Evolutionary conservation across 1,140 invertebrate genomes (phyloP).

Genomic region (Oreohelix idahoensis): DNA sequence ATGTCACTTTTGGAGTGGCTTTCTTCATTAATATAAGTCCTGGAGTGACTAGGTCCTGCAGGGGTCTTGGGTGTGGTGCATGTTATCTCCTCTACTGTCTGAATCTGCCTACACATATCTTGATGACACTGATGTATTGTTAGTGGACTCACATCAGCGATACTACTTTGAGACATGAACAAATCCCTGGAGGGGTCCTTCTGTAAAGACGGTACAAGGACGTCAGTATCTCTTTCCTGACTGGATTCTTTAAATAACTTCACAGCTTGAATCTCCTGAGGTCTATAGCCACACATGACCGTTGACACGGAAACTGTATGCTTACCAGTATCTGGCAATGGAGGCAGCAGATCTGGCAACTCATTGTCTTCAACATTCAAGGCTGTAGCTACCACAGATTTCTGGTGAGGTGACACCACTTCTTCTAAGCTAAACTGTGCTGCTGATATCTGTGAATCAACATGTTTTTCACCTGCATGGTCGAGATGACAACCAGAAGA

Average conservation of each 20-base stretch:
- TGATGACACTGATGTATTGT: too few relatives aligned
- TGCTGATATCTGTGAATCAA: not conserved
- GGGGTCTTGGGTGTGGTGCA: too few relatives aligned
- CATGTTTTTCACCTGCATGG: not conserved
- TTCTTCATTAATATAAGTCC: too few relatives aligned
- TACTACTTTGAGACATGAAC: constrained; percentile 16
- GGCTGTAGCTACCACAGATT: not conserved
- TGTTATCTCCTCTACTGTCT: too few relatives aligned
- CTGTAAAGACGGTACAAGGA: not conserved
- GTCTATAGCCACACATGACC: not conserved
- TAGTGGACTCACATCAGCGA: not conserved
- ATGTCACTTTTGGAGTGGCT: too few relatives aligned
- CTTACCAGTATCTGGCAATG: not conserved
- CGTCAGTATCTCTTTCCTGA: not conserved
- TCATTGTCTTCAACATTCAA: not conserved
- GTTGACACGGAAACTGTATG: not conserved
- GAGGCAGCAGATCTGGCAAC: not conserved
- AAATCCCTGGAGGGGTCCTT: constrained; percentile 35
- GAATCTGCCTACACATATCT: too few relatives aligned
- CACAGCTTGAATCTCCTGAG: not conserved
- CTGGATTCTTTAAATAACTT: not conserved
- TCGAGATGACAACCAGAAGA: not conserved
- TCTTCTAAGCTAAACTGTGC: too few relatives aligned
- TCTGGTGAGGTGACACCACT: not conserved
- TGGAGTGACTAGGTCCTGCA: too few relatives aligned